These are phyloP conservation scores for Samia ricini DNA, from an alignment of 1,140 invertebrate genomes.

Conservation along the genomic window DNA sequence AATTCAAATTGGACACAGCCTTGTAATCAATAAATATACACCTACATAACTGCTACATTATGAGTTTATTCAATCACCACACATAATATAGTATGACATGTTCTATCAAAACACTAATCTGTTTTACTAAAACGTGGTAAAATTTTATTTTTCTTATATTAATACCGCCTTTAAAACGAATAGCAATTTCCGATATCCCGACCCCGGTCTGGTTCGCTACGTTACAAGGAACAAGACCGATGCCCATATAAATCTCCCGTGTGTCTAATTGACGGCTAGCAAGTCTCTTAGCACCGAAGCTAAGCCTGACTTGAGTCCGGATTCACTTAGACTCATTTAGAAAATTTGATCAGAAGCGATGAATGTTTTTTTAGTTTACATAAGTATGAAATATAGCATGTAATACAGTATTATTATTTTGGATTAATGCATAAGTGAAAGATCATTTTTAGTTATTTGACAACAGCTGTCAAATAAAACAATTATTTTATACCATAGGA, in stretches of 20 bases:
- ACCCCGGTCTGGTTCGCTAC: conserved; percentile 17
- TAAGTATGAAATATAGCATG: background rate
- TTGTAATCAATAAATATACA: too few species aligned
- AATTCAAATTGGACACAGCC: too few species aligned
- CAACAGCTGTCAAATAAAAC: too few species aligned
- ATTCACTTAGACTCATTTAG: conserved; percentile 49
- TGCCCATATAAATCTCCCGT: conserved; percentile 62
- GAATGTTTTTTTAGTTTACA: background rate
- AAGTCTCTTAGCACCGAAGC: conserved; percentile 29
- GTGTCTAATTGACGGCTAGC: conserved; percentile 65
- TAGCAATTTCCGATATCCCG: conserved; percentile 48
- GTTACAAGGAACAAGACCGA: conserved; percentile 53
- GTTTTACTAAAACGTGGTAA: conserved; percentile 18
- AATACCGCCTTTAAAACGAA: conserved; percentile 39
- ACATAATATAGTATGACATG: too few species aligned
- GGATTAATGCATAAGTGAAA: too few species aligned
- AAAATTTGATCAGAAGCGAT: conserved; percentile 23
- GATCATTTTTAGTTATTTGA: too few species aligned
- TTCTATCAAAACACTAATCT: conserved; percentile 24
- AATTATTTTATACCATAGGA: too few species aligned
- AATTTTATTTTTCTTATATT: conserved; percentile 27
- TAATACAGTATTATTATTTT: background rate
- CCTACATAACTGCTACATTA: too few species aligned
- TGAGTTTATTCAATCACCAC: too few species aligned
- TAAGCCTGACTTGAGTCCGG: conserved; percentile 39